phyloP scores from a whole-genome alignment of 2,113 vertebrate species.

The Brevimyrus niger region DNA sequence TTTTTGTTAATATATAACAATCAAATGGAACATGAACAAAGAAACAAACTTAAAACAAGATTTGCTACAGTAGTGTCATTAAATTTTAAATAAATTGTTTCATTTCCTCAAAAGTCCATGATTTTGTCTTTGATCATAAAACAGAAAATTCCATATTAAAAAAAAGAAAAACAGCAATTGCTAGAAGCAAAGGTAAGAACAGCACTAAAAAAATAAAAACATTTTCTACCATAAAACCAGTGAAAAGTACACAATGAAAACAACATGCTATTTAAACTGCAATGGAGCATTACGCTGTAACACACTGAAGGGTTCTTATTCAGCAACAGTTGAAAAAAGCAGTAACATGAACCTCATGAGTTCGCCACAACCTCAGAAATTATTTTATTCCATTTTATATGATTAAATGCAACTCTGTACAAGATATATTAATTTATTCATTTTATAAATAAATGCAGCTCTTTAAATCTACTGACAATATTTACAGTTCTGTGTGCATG shows the following conservation, averaged over 20 bases:
- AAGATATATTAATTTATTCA: conserved; percentile 73
- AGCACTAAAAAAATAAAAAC: conserved; percentile 2
- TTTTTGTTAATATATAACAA: not conserved
- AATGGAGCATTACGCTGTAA: conserved; percentile 42
- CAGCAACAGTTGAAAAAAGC: conserved; percentile 57
- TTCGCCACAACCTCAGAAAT: conserved; percentile 16
- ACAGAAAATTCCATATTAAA: not conserved
- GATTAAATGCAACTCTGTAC: conserved; percentile 52
- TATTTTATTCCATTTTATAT: conserved; percentile 34
- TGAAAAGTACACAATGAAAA: conserved; percentile 22
- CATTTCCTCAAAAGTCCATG: not conserved
- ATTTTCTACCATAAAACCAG: not conserved
- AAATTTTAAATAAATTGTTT: not conserved
- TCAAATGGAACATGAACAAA: not conserved
- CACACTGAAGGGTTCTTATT: conserved; percentile 39
- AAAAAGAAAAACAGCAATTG: not conserved
- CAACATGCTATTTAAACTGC: conserved; percentile 17
- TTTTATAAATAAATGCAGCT: conserved; percentile 71
- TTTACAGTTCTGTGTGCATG: conserved; percentile 49
- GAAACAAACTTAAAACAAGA: not conserved
- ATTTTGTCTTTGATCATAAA: not conserved
- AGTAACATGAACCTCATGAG: conserved; percentile 52
- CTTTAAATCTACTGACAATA: conserved; percentile 41
- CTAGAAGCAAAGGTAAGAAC: not conserved
- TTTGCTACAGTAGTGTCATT: not conserved